A percentile compares a stretch with the other conserved stretches of the same genome.
Conservation (phyloP, 2,888 invertebrate species). For the Stratiomys singularior region DNA sequence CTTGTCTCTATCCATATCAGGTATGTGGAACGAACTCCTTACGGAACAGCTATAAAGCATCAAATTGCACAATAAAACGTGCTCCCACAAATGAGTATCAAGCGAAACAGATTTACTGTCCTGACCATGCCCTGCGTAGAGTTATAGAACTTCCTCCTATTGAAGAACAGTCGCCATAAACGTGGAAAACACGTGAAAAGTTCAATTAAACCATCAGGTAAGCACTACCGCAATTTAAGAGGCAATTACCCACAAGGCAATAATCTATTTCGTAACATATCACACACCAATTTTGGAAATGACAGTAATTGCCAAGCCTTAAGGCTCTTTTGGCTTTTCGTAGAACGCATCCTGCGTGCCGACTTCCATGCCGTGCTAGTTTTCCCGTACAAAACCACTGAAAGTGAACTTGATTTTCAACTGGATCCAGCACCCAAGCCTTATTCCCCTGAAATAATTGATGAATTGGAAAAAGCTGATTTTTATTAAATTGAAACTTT, state of each 20-base stretch:
- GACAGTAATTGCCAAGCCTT: neutral
- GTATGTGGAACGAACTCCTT: neutral
- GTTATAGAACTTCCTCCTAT: neutral
- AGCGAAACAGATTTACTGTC: neutral
- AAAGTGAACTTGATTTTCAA: too few species aligned
- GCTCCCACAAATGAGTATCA: too few species aligned
- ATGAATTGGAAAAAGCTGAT: too few species aligned
- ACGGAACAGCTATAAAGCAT: neutral
- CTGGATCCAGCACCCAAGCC: too few species aligned
- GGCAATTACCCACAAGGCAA: conserved; percentile 13
- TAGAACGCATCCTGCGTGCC: too few species aligned
- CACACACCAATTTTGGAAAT: conserved; percentile 4
- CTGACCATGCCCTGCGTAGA: neutral
- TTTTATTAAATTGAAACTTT: too few species aligned
- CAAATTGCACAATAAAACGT: conserved; percentile 2
- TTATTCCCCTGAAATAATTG: too few species aligned
- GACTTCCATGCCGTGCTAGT: too few species aligned
- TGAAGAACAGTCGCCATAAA: neutral
- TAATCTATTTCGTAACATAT: conserved; percentile 35
- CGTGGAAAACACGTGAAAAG: conserved; percentile 32
- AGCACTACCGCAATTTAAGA: conserved; percentile 19
- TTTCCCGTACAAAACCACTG: too few species aligned
- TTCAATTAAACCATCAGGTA: conserved; percentile 40
- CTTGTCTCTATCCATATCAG: neutral
- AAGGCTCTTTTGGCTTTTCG: neutral